Base-by-base conservation (phyloP, 2,888 invertebrate species). In the Andrena trimmerana region DNA sequence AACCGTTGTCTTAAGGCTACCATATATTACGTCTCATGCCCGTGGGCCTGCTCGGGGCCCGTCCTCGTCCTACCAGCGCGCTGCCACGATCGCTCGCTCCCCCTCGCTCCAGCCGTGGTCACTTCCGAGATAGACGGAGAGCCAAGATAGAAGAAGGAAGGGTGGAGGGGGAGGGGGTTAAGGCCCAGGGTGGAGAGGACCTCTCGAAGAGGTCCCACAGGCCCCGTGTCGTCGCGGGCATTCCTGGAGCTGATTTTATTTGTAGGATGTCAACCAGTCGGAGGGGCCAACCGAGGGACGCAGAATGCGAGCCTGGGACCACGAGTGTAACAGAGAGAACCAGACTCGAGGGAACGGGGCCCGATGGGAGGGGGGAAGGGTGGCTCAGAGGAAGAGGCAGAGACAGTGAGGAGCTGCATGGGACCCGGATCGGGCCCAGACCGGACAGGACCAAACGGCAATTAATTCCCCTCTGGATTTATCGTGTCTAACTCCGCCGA, bases 191-290 rank as follows among this genome's bases (percentile, higher is more conserved):
- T 24, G 62, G 42, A 66, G 79, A 71, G 70, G 75, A 59, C 65
- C 29, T 27, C 88, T 86, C 86, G 86, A 86, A 89, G 90, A 90
- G 91, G 91, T 91, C 91, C 91, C 91, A 91, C 91, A 91, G 90
- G 90, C 89, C 90, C 90, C 91, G 92, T 92, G 92, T 92, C 92
- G 92, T 93, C 91, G 92, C 91, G 90, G 88, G 92, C 92, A 93
- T 93, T 93, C 93, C 92, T 91, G 89, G 90, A 92, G 92, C 91
- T 91, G 93, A 93, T 93, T 93, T 93, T 93, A 93, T 93, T 93
- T 93, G 93, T 93, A 92, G 91, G 92, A 92, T 91, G 93, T 93
- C 92, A 92, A 90, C 88, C 92, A 92, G 92, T 92, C 90, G 90
- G 90, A 81, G 84, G 85, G 78, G 74, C 81, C 76, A 73, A 83